Conservation (phyloP, 30 jellyfish, hydroid and myxozoan species). For the Hydractinia echinata region DNA sequence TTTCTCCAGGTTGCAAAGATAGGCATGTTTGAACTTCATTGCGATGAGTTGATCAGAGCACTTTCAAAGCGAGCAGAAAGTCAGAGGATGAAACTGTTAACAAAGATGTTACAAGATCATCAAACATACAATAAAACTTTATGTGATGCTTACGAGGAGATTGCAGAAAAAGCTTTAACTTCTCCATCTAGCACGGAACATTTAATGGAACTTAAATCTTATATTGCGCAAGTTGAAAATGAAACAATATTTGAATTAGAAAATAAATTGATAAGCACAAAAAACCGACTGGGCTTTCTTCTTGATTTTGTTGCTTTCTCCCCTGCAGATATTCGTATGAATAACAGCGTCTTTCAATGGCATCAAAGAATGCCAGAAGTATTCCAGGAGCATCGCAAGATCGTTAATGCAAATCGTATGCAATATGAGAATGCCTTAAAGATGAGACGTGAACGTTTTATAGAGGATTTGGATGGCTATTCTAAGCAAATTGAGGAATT, state of each 20-base stretch:
- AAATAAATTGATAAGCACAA: conserved; percentile 53
- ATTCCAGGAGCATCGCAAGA: conserved; percentile 87
- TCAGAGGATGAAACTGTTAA: conserved; percentile 57
- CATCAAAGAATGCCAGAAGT: conserved; percentile 98
- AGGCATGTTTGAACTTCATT: conserved; percentile 91
- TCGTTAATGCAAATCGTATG: conserved; percentile 55
- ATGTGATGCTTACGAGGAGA: conserved; percentile 79
- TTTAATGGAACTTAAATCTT: conserved; percentile 78
- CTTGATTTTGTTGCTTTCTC: conserved; percentile 88
- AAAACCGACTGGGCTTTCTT: conserved; percentile 64
- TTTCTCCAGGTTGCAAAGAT: conserved; percentile 45
- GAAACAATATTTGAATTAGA: conserved; percentile 80
- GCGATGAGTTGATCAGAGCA: conserved; percentile 86
- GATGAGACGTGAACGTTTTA: conserved; percentile 78
- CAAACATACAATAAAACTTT: conserved; percentile 59
- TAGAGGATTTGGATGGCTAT: conserved; percentile 93
- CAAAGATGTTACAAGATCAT: conserved; percentile 87
- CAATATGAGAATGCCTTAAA: conserved; percentile 88
- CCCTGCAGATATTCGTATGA: conserved; percentile 87
- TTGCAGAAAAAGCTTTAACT: conserved; percentile 91
- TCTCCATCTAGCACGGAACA: conserved; percentile 94
- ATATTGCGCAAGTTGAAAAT: conserved; percentile 74
- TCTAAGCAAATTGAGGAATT: conserved; percentile 91
- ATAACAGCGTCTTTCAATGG: conserved; percentile 91
- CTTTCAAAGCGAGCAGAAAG: conserved; percentile 79